Conservation (phyloP, 1,140 invertebrate species). For the Harpegnathos saltator region DNA sequence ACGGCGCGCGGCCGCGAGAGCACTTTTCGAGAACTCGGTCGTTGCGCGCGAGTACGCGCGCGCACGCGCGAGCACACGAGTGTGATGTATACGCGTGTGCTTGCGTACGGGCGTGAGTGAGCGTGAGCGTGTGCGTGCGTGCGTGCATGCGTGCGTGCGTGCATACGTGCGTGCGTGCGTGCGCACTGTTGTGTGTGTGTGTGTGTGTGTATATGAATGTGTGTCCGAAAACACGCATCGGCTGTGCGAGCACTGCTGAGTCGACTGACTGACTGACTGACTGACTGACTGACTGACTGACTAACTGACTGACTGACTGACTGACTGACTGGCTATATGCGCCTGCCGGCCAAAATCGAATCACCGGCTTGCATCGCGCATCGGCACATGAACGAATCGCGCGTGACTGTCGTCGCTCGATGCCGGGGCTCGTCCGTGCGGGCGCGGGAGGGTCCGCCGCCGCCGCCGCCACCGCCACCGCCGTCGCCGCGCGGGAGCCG, state of each 20-base stretch:
- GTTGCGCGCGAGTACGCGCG: background rate
- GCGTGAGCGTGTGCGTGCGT: background rate
- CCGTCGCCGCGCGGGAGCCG: slow-evolving; percentile 33
- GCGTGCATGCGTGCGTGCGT: background rate
- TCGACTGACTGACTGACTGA: slow-evolving; percentile 26
- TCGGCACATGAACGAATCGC: slow-evolving; percentile 72
- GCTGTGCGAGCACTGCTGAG: slow-evolving; percentile 52
- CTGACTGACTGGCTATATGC: slow-evolving; percentile 43
- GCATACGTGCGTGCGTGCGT: background rate
- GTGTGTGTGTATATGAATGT: too few species aligned
- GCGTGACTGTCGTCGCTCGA: slow-evolving; percentile 66
- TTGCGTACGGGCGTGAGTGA: background rate
- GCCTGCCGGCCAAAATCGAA: slow-evolving; percentile 66
- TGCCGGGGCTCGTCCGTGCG: slow-evolving; percentile 4
- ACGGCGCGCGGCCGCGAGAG: background rate
- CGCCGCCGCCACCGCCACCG: slow-evolving; percentile 1
- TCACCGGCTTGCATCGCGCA: slow-evolving; percentile 74
- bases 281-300: slow-evolving; percentile 30
- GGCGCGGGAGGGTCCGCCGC: slow-evolving; percentile 43
- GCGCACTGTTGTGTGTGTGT: background rate
- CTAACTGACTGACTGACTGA: slow-evolving; percentile 24
- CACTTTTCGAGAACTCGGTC: background rate
- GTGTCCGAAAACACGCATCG: slow-evolving; percentile 29
- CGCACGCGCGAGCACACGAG: too few species aligned
- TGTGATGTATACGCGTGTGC: background rate